Conservation (phyloP, 2,113 vertebrate genomes). For the Hippopotamus amphibius region DNA sequence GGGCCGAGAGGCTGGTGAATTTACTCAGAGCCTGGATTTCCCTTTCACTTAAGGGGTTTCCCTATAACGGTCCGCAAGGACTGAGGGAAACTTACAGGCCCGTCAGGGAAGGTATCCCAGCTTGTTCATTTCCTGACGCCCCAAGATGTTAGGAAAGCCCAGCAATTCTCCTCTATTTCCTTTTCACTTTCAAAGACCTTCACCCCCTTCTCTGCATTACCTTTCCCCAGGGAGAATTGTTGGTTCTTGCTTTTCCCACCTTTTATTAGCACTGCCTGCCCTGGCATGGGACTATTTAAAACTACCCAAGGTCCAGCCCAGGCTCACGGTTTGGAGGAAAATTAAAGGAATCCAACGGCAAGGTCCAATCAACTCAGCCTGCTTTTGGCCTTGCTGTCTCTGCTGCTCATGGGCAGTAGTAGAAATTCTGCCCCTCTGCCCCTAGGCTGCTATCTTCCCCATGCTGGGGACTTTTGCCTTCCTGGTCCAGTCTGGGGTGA, state of each 20-base stretch:
- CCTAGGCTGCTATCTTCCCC: not conserved
- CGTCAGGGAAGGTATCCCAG: not conserved
- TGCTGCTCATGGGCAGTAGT: not conserved
- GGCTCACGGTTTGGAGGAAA: not conserved
- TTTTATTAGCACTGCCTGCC: not conserved
- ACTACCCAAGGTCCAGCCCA: not conserved
- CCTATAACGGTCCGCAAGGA: not conserved
- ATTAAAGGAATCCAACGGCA: not conserved
- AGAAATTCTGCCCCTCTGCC: not conserved
- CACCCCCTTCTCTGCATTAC: not conserved
- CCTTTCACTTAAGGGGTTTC: not conserved
- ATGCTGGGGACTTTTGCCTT: conserved; percentile 7
- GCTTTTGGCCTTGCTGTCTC: not conserved
- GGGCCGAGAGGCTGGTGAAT: not conserved
- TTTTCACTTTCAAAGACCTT: conserved; percentile 45
- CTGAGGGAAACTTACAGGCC: not conserved
- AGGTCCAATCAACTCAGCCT: not conserved
- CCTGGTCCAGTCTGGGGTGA: not conserved
- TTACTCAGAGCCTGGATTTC: conserved; percentile 7
- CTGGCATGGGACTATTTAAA: not conserved
- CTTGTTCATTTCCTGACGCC: not conserved
- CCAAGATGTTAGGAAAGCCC: not conserved
- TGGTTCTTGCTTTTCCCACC: not conserved
- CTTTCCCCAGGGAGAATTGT: not conserved
- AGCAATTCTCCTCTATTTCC: not conserved